phyloP scores from a whole-genome alignment of 1,140 invertebrate genomes.

The Aphidius gifuensis region DNA sequence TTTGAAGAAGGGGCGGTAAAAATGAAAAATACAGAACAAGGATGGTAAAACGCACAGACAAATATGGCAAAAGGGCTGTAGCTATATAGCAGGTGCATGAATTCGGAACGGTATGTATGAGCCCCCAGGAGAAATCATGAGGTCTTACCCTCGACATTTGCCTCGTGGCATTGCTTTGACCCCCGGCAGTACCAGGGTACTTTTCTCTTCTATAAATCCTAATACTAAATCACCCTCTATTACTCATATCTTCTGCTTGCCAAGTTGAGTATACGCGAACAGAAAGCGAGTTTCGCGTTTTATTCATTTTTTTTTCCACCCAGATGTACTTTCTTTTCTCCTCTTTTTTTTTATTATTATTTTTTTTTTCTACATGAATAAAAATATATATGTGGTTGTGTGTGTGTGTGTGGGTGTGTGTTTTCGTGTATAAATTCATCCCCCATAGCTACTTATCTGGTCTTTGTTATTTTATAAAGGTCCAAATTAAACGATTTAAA shows the following conservation, averaged over 20 bases:
- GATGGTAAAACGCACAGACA: slow-evolving; percentile 7
- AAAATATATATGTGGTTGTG: too few relatives aligned
- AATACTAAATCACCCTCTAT: slow-evolving; percentile 52
- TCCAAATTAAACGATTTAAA: too few relatives aligned
- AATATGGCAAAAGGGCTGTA: slow-evolving; percentile 28
- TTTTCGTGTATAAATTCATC: neutral
- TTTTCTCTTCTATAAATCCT: slow-evolving; percentile 47
- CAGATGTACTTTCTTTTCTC: too few relatives aligned
- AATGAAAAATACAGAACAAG: neutral
- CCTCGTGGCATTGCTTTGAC: slow-evolving; percentile 25
- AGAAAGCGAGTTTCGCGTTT: slow-evolving; percentile 7
- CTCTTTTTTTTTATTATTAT: too few relatives aligned
- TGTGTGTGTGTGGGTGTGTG: neutral
- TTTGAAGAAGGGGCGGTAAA: neutral
- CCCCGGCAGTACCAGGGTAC: slow-evolving; percentile 31
- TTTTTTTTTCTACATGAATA: too few relatives aligned
- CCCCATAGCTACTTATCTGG: neutral
- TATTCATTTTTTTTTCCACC: neutral
- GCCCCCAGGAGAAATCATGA: slow-evolving; percentile 52
- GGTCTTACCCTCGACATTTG: slow-evolving; percentile 44
- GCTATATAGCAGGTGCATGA: slow-evolving; percentile 48
- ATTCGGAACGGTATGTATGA: slow-evolving; percentile 39
- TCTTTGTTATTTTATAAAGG: neutral
- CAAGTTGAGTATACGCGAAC: slow-evolving; percentile 24
- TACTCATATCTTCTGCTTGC: slow-evolving; percentile 46